These are phyloP conservation scores for Sebastes paucispinis DNA, from an alignment of 2,797 vertebrate species.

Conservation along the genomic window DNA sequence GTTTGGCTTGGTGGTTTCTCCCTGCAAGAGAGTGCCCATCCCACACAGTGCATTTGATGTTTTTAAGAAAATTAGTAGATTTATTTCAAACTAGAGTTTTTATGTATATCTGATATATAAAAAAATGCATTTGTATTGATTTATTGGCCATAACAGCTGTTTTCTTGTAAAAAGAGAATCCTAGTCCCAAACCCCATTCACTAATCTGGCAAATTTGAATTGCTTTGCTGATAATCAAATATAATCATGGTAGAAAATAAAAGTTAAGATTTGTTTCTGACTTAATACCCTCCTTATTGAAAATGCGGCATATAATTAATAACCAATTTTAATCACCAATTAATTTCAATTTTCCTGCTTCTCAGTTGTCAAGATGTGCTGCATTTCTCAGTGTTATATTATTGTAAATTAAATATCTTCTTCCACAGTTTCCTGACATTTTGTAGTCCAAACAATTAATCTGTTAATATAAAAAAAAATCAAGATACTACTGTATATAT, in stretches of 20 bases:
- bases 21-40: background rate
- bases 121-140: too few relatives aligned
- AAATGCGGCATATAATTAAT: background rate
- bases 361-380: background rate
- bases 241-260: rapidly evolving
- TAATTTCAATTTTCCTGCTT: background rate
- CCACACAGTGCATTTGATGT: too few relatives aligned
- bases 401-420: too few relatives aligned
- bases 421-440: background rate
- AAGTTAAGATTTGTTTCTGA: background rate
- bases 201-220: too few relatives aligned
- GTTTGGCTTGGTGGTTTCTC: background rate
- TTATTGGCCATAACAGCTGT: too few relatives aligned
- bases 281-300: rapidly evolving
- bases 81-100: too few relatives aligned
- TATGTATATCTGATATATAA: too few relatives aligned
- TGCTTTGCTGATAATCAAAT: background rate
- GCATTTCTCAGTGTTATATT: background rate
- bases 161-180: too few relatives aligned
- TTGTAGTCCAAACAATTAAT: background rate
- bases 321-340: background rate
- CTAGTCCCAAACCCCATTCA: too few relatives aligned
- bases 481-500: background rate
- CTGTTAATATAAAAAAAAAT: background rate
- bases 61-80: too few relatives aligned